Evolutionary conservation across 2,888 invertebrate species (phyloP).

Genomic region (Drosophila rubida): DNA sequence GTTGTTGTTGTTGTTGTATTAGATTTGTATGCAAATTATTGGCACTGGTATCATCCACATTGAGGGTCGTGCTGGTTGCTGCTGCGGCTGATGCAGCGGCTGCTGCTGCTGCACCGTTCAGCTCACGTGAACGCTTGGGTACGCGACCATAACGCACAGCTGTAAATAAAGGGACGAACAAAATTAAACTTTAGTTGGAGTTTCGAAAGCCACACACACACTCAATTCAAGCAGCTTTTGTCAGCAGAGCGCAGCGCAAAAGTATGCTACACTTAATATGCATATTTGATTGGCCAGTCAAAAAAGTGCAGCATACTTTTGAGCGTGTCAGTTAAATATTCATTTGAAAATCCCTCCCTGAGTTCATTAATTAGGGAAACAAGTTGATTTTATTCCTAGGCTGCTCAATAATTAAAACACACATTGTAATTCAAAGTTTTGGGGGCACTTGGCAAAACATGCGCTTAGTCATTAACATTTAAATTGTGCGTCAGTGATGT

Average conservation of each 20-base stretch:
- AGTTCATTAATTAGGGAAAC: not conserved
- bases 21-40: conserved; percentile 65
- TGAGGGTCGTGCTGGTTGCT: conserved; percentile 57
- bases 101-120: conserved; percentile 85
- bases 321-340: not conserved
- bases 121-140: conserved; percentile 95
- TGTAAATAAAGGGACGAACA: conserved; percentile 84
- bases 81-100: conserved; percentile 48
- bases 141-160: conserved; percentile 98
- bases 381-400: not conserved
- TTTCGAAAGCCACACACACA: conserved; percentile 10
- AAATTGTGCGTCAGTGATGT: conserved; percentile 36
- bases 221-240: not conserved
- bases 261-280: conserved; percentile 28
- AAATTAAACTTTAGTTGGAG: not conserved
- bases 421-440: conserved; percentile 2
- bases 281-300: fast-evolving
- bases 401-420: conserved; percentile 23
- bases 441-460: conserved; percentile 27
- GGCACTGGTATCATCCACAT: conserved; percentile 70
- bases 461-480: conserved; percentile 12
- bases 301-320: conserved; percentile 25
- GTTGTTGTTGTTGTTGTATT: conserved; percentile 52
- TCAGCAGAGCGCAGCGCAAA: not conserved
- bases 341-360: not conserved